These are phyloP conservation scores for Mustela nigripes DNA, from an alignment of 2,113 vertebrate species.

Conservation along the genomic window DNA sequence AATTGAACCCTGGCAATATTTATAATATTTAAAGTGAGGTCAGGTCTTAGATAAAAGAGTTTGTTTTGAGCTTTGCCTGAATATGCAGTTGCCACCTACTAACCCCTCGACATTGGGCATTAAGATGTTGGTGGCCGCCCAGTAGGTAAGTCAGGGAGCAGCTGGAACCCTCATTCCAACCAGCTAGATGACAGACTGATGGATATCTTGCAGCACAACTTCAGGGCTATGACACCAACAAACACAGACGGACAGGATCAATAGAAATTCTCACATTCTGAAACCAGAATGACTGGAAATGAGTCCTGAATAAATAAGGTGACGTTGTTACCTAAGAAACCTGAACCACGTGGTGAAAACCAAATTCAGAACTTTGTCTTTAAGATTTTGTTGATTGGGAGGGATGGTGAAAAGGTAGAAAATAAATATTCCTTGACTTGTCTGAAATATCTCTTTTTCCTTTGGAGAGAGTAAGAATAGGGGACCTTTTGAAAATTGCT, in stretches of 20 bases:
- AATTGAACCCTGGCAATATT: neutral
- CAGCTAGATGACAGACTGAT: neutral
- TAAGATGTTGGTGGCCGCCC: neutral
- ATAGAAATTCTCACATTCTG: neutral
- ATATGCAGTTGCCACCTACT: neutral
- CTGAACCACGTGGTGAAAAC: neutral
- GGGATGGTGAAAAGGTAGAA: too few species aligned
- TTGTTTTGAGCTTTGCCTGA: neutral
- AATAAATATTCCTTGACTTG: neutral
- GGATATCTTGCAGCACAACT: neutral
- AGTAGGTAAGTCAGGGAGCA: neutral
- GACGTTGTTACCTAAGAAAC: neutral
- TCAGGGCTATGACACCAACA: neutral
- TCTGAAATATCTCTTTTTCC: neutral
- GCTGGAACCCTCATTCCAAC: neutral
- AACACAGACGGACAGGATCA: neutral
- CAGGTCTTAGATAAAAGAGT: neutral
- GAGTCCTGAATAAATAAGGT: neutral
- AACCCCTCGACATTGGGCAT: neutral
- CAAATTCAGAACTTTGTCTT: neutral
- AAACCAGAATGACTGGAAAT: neutral
- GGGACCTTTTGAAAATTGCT: neutral
- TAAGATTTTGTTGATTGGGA: slow-evolving; percentile 2
- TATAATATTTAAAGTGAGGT: neutral
- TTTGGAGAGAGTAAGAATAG: neutral